These are phyloP conservation scores for Catocala fraxini DNA, from an alignment of 2,888 invertebrate species.

Conservation along the genomic window DNA sequence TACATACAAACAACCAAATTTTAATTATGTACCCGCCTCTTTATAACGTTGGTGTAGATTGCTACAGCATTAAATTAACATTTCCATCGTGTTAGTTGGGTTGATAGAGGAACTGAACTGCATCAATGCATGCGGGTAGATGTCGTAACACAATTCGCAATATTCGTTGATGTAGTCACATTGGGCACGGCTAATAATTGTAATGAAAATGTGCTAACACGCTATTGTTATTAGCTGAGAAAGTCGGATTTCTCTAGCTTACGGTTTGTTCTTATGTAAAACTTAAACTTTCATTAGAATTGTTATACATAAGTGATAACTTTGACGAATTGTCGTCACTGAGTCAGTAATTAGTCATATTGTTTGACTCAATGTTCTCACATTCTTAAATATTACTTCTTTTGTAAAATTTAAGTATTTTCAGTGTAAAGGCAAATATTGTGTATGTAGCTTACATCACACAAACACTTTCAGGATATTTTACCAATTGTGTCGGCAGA, in stretches of 20 bases:
- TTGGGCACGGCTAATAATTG: conserved; percentile 48
- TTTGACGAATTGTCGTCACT: conserved; percentile 28
- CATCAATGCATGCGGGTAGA: conserved; percentile 31
- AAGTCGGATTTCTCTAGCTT: conserved; percentile 50
- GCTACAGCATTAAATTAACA: neutral
- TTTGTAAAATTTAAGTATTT: neutral
- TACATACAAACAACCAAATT: too few species aligned
- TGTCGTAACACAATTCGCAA: conserved; percentile 25
- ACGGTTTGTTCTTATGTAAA: conserved; percentile 53
- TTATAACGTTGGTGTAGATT: too few species aligned
- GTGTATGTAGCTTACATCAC: neutral
- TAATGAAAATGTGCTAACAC: conserved; percentile 49
- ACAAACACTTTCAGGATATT: neutral
- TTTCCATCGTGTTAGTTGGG: conserved; percentile 3
- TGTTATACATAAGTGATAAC: conserved; percentile 33
- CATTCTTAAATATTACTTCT: conserved; percentile 10
- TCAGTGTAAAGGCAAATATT: neutral
- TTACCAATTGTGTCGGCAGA: conserved; percentile 7
- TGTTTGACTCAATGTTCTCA: conserved; percentile 25
- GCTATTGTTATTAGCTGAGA: conserved; percentile 51
- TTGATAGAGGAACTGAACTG: conserved; percentile 13
- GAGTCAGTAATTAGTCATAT: conserved; percentile 39
- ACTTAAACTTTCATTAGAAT: conserved; percentile 46
- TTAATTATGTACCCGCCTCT: too few species aligned
- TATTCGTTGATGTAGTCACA: conserved; percentile 22